Evolutionary conservation across 53 echinoderm and acorn worm species (phyloP).

Genomic region (Patiria pectinifera): DNA sequence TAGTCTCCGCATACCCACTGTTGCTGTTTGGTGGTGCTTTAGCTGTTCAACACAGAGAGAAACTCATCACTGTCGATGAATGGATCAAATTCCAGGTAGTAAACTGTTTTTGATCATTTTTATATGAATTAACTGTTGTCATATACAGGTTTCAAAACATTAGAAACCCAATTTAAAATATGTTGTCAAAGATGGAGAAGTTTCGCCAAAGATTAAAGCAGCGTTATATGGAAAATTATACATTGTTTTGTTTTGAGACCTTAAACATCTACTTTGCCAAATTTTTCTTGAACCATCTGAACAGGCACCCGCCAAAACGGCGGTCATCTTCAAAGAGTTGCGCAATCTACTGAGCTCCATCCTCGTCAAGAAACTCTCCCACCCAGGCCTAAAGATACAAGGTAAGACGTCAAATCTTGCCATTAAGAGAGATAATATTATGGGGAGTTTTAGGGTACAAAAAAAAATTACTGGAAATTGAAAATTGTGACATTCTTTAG

Average conservation of each 20-base stretch:
- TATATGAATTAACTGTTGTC: no score
- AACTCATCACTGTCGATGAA: conserved; percentile 86
- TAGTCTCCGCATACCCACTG: conserved; percentile 84
- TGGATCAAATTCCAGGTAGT: conserved; percentile 94
- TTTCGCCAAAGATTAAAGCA: no score
- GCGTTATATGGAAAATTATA: no score
- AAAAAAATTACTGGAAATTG: neutral
- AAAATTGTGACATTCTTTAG: no score
- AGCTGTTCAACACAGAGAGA: conserved; percentile 85
- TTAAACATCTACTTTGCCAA: no score
- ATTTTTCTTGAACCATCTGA: neutral
- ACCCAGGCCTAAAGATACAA: conserved; percentile 81
- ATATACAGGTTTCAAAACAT: no score
- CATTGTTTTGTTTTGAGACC: no score
- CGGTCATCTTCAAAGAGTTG: conserved; percentile 94
- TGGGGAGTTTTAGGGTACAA: neutral
- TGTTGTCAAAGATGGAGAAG: no score
- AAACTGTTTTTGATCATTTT: no score
- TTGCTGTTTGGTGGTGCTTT: conserved; percentile 90
- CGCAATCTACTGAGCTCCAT: conserved; percentile 75
- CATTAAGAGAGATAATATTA: no score
- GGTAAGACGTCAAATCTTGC: conserved; percentile 51
- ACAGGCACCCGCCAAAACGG: conserved; percentile 93
- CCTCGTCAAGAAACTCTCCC: conserved; percentile 81
- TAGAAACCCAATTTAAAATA: no score